Evolutionary conservation across 2,888 invertebrate species (phyloP).

Genomic region (Matsumyia berberina): DNA sequence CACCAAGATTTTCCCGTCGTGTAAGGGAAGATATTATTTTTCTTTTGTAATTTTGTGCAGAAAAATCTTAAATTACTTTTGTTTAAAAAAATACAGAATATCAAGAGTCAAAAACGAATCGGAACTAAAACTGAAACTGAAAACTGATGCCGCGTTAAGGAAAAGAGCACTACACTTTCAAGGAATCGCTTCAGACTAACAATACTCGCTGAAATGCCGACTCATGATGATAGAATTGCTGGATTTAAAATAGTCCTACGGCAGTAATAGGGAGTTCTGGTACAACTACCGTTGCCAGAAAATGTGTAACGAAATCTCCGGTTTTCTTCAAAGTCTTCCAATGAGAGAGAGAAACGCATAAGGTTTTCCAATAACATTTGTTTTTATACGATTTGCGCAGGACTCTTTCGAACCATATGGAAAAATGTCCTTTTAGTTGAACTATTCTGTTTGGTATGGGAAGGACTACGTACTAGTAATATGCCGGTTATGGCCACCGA

Average conservation of each 20-base stretch:
- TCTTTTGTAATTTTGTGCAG: too few species aligned
- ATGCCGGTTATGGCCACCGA: neutral
- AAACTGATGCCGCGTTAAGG: slow-evolving; percentile 64
- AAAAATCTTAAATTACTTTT: slow-evolving; percentile 56
- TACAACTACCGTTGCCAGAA: slow-evolving; percentile 45
- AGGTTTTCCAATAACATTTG: slow-evolving; percentile 52
- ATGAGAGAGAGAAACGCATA: slow-evolving; percentile 38
- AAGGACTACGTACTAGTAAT: slow-evolving; percentile 3
- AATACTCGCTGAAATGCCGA: slow-evolving; percentile 42
- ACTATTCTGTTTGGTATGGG: neutral
- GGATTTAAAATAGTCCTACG: slow-evolving; percentile 48
- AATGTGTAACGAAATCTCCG: slow-evolving; percentile 41
- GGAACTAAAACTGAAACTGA: slow-evolving; percentile 69
- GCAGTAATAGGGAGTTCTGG: slow-evolving; percentile 54
- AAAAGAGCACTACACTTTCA: slow-evolving; percentile 66
- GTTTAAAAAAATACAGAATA: slow-evolving; percentile 63
- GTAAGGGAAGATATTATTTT: neutral
- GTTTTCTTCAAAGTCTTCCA: slow-evolving; percentile 39
- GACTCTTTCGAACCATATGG: slow-evolving; percentile 55
- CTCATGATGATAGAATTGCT: slow-evolving; percentile 43
- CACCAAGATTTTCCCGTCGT: neutral
- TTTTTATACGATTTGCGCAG: slow-evolving; percentile 65
- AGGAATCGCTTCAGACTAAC: slow-evolving; percentile 66
- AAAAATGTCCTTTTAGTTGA: slow-evolving; percentile 16
- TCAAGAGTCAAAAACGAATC: slow-evolving; percentile 66